A percentile compares a stretch with the other conserved stretches of the same genome.
Evolutionary conservation across 1,140 invertebrate genomes (phyloP).

Genomic region (Hormaphis cornu): DNA sequence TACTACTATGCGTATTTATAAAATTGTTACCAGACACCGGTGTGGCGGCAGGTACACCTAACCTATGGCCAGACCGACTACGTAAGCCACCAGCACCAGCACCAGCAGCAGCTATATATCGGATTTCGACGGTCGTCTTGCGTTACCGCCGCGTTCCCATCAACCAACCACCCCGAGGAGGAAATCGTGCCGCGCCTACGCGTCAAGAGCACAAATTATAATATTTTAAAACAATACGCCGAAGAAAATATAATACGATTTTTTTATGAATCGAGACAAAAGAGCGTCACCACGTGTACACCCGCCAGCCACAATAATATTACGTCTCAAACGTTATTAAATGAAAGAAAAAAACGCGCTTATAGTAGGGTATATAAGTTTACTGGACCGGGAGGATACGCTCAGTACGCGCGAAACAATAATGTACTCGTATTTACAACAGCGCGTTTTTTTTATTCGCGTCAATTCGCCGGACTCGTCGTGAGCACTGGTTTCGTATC

Average conservation of each 20-base stretch:
- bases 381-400: neutral
- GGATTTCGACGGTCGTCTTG: constrained; percentile 15
- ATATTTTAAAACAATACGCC: constrained; percentile 24
- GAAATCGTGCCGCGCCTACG: neutral
- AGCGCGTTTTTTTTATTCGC: too few relatives aligned
- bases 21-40: constrained; percentile 30
- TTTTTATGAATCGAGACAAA: constrained; percentile 13
- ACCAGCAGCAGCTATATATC: too few relatives aligned
- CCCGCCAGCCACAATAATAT: neutral
- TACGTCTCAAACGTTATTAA: too few relatives aligned
- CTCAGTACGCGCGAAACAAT: neutral
- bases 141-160: constrained; percentile 24
- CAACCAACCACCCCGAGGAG: neutral
- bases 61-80: too few relatives aligned
- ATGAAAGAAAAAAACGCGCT: neutral
- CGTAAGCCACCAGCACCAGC: constrained; percentile 23
- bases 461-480: too few relatives aligned
- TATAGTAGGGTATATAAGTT: neutral
- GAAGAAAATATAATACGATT: constrained; percentile 13
- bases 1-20: too few relatives aligned
- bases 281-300: too few relatives aligned
- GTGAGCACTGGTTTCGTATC: constrained; percentile 20
- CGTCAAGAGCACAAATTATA: neutral
- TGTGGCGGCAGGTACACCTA: too few relatives aligned
- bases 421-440: neutral